A percentile compares a stretch with the other conserved stretches of the same genome.
These are phyloP conservation scores for Scotopteryx bipunctaria DNA, from an alignment of 2,888 invertebrate species.

Conservation along the genomic window DNA sequence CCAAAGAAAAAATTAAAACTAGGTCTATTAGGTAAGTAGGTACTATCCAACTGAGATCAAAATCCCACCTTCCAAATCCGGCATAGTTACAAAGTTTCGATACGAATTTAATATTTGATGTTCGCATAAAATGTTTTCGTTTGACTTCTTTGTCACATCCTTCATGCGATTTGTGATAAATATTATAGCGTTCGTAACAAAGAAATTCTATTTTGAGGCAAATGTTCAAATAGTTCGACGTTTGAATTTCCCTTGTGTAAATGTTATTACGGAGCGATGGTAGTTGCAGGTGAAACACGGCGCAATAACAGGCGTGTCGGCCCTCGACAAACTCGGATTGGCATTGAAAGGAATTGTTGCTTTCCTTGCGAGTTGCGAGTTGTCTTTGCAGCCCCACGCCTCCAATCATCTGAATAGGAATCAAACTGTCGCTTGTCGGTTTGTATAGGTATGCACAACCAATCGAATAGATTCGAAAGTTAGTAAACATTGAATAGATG, in stretches of 20 bases:
- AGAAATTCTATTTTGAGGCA: conserved; percentile 78
- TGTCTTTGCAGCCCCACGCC: conserved; percentile 14
- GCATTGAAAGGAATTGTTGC: conserved; percentile 46
- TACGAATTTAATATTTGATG: conserved; percentile 54
- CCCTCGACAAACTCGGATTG: conserved; percentile 55
- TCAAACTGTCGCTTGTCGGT: conserved; percentile 17
- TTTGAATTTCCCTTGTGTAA: conserved; percentile 81
- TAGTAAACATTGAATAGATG: not conserved
- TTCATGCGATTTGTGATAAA: conserved; percentile 57
- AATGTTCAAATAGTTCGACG: conserved; percentile 79
- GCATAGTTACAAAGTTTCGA: conserved; percentile 32
- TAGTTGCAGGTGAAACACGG: conserved; percentile 73
- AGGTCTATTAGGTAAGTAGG: not conserved
- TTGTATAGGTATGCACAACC: conserved; percentile 3
- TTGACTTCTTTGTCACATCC: conserved; percentile 71
- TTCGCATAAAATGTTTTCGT: conserved; percentile 52
- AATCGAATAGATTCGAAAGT: conserved; percentile 4
- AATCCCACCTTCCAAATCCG: conserved; percentile 8
- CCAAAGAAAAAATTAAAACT: not conserved
- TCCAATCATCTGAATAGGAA: conserved; percentile 15
- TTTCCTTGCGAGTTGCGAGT: conserved; percentile 19
- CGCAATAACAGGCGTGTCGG: conserved; percentile 62
- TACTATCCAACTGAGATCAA: conserved; percentile 17
- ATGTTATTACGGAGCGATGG: conserved; percentile 73
- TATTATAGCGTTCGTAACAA: conserved; percentile 76